These are phyloP conservation scores for Camptogramma bilineatum DNA, from an alignment of 2,888 invertebrate genomes.

Conservation along the genomic window DNA sequence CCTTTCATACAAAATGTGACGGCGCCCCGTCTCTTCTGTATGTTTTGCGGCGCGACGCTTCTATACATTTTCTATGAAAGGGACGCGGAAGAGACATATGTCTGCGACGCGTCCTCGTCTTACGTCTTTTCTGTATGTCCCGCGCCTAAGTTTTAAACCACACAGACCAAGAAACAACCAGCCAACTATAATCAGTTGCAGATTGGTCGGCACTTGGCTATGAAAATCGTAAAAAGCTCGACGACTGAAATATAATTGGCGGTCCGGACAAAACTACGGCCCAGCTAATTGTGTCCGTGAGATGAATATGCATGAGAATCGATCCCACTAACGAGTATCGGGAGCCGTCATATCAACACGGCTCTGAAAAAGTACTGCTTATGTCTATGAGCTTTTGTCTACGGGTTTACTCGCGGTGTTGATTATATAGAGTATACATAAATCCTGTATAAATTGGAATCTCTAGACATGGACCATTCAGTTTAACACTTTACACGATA, in stretches of 20 bases:
- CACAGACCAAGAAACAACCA: background rate
- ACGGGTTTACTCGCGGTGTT: too few relatives aligned
- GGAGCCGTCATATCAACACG: slow-evolving; percentile 9
- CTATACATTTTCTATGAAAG: too few relatives aligned
- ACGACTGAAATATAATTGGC: slow-evolving; percentile 73
- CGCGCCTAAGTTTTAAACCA: background rate
- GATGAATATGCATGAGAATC: slow-evolving; percentile 64
- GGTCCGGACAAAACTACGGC: slow-evolving; percentile 49
- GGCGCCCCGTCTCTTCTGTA: too few relatives aligned
- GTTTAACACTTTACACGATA: too few relatives aligned
- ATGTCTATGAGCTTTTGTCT: background rate
- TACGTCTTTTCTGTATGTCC: too few relatives aligned
- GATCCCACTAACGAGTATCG: slow-evolving; percentile 15
- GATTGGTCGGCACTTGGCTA: slow-evolving; percentile 41
- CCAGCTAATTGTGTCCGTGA: slow-evolving; percentile 70
- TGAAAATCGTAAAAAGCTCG: slow-evolving; percentile 71
- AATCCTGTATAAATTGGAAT: too few relatives aligned
- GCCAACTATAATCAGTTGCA: slow-evolving; percentile 14
- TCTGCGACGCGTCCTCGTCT: too few relatives aligned
- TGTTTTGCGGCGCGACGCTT: too few relatives aligned
- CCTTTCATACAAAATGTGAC: too few relatives aligned
- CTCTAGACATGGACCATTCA: too few relatives aligned
- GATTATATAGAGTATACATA: too few relatives aligned
- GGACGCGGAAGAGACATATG: too few relatives aligned
- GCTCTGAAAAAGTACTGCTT: background rate